A percentile compares a stretch with the other conserved stretches of the same genome.
Conservation (phyloP, 1,140 invertebrate genomes). For the Ditylenchus dipsaci region DNA sequence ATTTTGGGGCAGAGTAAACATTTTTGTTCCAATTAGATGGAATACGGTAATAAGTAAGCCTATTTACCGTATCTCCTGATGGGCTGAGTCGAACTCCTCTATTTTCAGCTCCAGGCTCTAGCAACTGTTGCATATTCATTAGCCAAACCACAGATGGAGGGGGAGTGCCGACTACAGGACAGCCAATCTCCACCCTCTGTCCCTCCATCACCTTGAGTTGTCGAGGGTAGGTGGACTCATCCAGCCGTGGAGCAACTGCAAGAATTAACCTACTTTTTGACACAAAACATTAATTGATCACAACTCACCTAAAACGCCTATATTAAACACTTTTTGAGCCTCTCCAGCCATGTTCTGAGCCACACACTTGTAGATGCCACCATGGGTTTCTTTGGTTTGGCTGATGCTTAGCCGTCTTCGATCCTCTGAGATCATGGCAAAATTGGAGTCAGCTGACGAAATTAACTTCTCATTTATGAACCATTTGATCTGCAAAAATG, state of each 20-base stretch:
- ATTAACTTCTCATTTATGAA: conserved; percentile 7
- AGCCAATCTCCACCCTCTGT: conserved; percentile 19
- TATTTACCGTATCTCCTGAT: conserved; percentile 36
- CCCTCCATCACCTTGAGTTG: conserved; percentile 38
- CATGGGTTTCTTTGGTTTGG: conserved; percentile 1
- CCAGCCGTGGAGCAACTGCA: conserved; percentile 45
- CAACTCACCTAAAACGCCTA: conserved; percentile 60
- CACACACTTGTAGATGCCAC: conserved; percentile 56
- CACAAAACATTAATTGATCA: not conserved
- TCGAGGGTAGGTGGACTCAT: conserved; percentile 37
- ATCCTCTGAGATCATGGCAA: conserved; percentile 34
- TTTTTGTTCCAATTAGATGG: too few species aligned
- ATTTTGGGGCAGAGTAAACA: too few species aligned
- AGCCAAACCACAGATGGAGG: conserved; percentile 42
- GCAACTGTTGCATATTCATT: conserved; percentile 20
- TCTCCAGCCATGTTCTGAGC: conserved; percentile 58
- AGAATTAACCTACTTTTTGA: not conserved
- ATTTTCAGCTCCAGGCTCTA: conserved; percentile 21
- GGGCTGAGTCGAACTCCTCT: conserved; percentile 32
- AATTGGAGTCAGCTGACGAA: not conserved
- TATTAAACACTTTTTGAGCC: conserved; percentile 48
- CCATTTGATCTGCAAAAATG: conserved; percentile 2
- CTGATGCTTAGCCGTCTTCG: conserved; percentile 29
- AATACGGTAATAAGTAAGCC: too few species aligned
- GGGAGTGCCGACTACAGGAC: conserved; percentile 45